Conservation (phyloP, 2,797 vertebrate species). For the Mionectes olivaceus region DNA sequence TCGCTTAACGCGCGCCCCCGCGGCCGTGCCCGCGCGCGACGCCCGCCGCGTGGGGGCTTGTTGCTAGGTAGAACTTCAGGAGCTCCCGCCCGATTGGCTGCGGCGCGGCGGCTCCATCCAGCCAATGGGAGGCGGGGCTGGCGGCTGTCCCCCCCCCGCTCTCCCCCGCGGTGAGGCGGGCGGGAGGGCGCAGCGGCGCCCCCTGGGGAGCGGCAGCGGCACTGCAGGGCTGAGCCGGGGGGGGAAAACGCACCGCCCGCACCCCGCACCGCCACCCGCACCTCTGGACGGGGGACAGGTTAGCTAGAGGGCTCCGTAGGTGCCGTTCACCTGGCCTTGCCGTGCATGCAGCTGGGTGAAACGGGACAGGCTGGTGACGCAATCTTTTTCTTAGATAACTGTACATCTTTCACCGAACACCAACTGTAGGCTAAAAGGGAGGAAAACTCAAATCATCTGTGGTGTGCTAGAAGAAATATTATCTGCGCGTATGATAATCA, state of each 20-base stretch:
- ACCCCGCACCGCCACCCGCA: background rate
- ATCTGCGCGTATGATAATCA: background rate
- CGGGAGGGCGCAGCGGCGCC: constrained; percentile 41
- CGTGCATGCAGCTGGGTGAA: background rate
- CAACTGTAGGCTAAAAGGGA: background rate
- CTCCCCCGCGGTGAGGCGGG: background rate
- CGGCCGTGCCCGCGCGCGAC: background rate
- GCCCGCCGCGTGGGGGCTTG: background rate
- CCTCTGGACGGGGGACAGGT: background rate
- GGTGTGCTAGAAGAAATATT: background rate
- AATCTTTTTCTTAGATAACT: background rate
- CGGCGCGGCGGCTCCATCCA: background rate
- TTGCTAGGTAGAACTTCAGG: constrained; percentile 70
- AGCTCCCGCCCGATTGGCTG: constrained; percentile 63
- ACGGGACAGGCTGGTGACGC: background rate
- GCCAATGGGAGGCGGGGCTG: constrained; percentile 59
- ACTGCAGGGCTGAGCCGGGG: constrained; percentile 38
- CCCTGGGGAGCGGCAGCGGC: constrained; percentile 55
- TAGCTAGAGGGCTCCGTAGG: background rate
- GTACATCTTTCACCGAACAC: background rate
- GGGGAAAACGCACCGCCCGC: background rate
- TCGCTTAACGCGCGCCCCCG: background rate
- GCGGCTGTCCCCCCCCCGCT: background rate
- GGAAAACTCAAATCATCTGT: background rate
- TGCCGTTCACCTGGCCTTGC: background rate